Conservation (phyloP, 2,113 vertebrate species). For the human (Homo sapiens) region GRCh38 chr5:101878501-101879000, state of each 20-base stretch:
- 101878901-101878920: background rate
- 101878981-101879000: background rate
- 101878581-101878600: background rate
- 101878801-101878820: background rate
- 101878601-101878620: background rate
- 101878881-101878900: background rate
- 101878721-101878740: background rate
- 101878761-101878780: background rate
- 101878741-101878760: background rate
- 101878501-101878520: background rate
- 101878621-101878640: background rate
- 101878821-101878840: background rate
- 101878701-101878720: background rate
- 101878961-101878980: background rate
- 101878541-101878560: background rate
- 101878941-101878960: rapidly evolving
- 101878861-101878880: background rate
- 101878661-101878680: background rate
- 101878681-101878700: background rate
- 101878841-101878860: background rate
- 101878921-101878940: background rate
- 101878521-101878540: background rate
- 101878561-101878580: background rate
- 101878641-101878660: background rate
- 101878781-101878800: background rate